Percentiles rank a stretch among this genome's conserved stretches.
phyloP scores from a whole-genome alignment of 2,797 vertebrate genomes.

The Sebastes taczanowskii region DNA sequence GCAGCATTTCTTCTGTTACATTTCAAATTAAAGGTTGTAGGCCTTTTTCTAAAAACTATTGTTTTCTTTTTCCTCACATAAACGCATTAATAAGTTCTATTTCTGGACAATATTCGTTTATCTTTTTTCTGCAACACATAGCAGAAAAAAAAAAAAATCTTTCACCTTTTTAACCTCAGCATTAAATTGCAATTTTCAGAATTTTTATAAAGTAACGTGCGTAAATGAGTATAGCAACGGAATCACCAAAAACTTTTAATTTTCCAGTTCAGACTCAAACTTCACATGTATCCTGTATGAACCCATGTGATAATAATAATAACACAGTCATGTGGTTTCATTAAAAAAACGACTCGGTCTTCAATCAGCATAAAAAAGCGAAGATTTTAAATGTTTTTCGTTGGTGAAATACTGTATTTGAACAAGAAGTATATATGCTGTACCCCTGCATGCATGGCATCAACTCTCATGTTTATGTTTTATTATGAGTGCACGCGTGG shows the following conservation, averaged over 20 bases:
- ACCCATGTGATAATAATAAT: background rate
- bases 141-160: background rate
- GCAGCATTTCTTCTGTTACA: background rate
- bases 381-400: background rate
- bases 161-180: background rate
- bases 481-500: background rate
- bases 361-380: background rate
- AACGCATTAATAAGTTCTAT: background rate
- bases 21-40: constrained; percentile 27
- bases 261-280: background rate
- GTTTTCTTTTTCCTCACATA: background rate
- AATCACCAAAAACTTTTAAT: background rate
- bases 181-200: background rate
- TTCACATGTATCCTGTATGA: background rate
- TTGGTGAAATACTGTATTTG: background rate
- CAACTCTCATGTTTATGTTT: background rate
- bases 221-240: background rate
- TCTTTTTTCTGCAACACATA: background rate
- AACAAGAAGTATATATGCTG: background rate
- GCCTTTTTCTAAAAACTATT: background rate
- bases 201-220: background rate
- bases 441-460: background rate
- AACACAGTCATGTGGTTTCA: background rate
- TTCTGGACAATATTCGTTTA: background rate
- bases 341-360: background rate